Evolutionary conservation across 2,113 vertebrate species (phyloP).

Genomic region (Choloepus hoffmanni): DNA sequence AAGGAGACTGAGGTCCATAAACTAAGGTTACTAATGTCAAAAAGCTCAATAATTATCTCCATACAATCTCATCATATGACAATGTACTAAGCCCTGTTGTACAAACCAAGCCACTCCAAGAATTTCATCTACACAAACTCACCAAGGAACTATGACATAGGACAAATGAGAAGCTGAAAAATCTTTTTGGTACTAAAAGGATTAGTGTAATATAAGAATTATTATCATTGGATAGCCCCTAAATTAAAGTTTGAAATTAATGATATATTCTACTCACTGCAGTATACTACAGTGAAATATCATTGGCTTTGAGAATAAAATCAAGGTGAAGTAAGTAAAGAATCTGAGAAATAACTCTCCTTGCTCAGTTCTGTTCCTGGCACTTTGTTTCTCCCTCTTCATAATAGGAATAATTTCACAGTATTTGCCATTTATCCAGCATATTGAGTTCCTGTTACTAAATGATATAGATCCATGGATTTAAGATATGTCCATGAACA

Average conservation of each 20-base stretch:
- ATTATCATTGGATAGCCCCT: not conserved
- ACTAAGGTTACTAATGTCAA: not conserved
- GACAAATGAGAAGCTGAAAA: not conserved
- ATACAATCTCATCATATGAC: not conserved
- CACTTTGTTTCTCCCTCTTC: not conserved
- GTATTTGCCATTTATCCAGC: not conserved
- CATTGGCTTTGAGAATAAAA: not conserved
- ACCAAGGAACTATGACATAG: not conserved
- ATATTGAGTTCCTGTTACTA: not conserved
- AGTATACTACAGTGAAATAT: not conserved
- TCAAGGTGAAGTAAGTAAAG: not conserved
- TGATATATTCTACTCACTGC: not conserved
- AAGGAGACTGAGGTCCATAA: not conserved
- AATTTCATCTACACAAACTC: not conserved
- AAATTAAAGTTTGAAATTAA: not conserved
- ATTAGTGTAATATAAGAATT: not conserved
- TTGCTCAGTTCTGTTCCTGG: not conserved
- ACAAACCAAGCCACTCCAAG: not conserved
- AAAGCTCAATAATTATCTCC: not conserved
- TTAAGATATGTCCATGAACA: conserved; percentile 44
- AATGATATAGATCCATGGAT: not conserved
- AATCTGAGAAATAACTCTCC: not conserved
- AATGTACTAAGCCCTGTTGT: not conserved
- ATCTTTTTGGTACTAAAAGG: not conserved
- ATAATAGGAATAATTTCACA: not conserved